These are phyloP conservation scores for Drosophila athabasca DNA, from an alignment of 1,140 invertebrate genomes.

Conservation along the genomic window DNA sequence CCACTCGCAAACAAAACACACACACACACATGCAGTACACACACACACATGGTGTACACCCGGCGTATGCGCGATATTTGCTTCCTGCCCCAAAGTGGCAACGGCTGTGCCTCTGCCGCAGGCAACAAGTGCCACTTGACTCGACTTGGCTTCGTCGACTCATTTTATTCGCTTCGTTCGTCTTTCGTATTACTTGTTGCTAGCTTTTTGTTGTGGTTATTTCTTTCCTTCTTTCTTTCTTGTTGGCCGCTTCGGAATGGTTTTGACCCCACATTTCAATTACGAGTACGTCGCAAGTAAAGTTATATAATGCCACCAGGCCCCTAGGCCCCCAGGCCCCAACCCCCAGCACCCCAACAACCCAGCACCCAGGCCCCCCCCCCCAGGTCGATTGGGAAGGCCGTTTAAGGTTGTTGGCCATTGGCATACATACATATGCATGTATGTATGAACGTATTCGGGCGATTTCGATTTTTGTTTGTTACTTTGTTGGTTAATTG, in stretches of 20 bases:
- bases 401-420: conserved; percentile 14
- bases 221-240: conserved; percentile 12
- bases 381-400: conserved; percentile 7
- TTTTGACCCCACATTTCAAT: conserved; percentile 64
- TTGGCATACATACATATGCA: neutral
- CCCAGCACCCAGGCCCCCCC: no score
- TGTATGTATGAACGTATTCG: no score
- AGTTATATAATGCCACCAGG: conserved; percentile 23
- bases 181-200: conserved; percentile 1
- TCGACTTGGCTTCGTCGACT: conserved; percentile 26
- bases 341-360: no score
- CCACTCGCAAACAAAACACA: conserved; percentile 34
- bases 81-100: conserved; percentile 52
- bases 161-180: neutral
- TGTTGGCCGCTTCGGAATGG: conserved; percentile 38
- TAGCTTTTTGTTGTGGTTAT: conserved; percentile 6
- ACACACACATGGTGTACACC: no score
- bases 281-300: conserved; percentile 24
- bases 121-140: conserved; percentile 56
- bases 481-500: no score
- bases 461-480: no score
- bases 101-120: conserved; percentile 11
- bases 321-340: neutral
- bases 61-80: conserved; percentile 60
- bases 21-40: conserved; percentile 16